Base-by-base conservation (phyloP, 2,888 invertebrate species). In the Argyresthia goedartella region DNA sequence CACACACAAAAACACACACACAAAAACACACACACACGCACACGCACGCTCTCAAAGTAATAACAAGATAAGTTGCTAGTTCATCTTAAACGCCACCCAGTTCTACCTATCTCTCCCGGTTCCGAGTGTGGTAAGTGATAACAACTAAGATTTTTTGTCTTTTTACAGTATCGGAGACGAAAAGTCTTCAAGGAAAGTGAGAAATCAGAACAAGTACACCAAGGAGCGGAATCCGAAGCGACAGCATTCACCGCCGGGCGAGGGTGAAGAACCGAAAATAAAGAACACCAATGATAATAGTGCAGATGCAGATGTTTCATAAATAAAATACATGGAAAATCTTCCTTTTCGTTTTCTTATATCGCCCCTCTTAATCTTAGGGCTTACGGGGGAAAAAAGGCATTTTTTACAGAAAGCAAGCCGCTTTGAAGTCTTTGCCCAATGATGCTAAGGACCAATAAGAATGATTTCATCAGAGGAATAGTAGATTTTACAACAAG, bases 191-290 rank as follows among this genome's bases (percentile, higher is more conserved):
- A 93, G 92, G 64, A 89, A 90, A 51, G 76, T 82, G 58, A 82
- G 74, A 34, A 92, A 93, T 67, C 93, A 93, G 67, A 92, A 92
- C 62, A 93, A 92, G 63, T 78, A 90, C 54, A 84, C 84, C 48
- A 60, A 60, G 34, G 61, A 65, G 46, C 63, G 69, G 41, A 67
- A 64, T 25, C 56, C 58, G 2, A 81, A 80, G 57, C 63, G 80
- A 1, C 66, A 61, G 51, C 76, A 66, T 57, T 81, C 77, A 11
- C 67, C 65, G 11, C 60, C 54, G 33, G 67, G 67, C 36, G 77
- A 71, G 7, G 74, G 69, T 0, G 75, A 71, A 35, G 53, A 61
- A 1, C 59, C 64, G 35, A 81, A 80, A 57, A 80, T 76, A 59
- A 49, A 39, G 39, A 64, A 57, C 53, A 25, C 41, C 10, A 60